Conservation (phyloP, 1,140 invertebrate species). For the Palaemon carinicauda region DNA sequence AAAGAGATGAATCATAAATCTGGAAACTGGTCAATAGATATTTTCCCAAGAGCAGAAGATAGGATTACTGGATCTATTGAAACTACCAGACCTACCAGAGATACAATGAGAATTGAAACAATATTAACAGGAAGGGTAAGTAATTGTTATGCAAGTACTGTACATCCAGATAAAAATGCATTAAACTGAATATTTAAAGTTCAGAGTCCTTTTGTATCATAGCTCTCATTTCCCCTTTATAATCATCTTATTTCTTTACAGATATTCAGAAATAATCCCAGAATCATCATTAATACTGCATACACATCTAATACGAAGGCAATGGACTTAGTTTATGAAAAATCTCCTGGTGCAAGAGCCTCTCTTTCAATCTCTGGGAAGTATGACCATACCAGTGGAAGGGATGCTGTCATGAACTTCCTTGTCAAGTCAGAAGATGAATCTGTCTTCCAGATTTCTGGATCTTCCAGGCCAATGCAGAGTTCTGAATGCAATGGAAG, state of each 20-base stretch:
- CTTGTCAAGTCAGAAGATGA: neutral
- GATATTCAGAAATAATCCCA: slow-evolving; percentile 4
- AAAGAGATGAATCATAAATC: neutral
- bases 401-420: slow-evolving; percentile 5
- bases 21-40: slow-evolving; percentile 15
- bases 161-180: too few species aligned
- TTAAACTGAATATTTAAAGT: too few species aligned
- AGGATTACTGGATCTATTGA: slow-evolving; percentile 6
- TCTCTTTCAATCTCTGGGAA: neutral
- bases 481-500: slow-evolving; percentile 9
- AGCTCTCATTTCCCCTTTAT: too few species aligned
- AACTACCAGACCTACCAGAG: neutral
- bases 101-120: neutral
- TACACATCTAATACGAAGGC: slow-evolving; percentile 1
- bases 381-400: slow-evolving; percentile 1
- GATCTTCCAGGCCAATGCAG: neutral
- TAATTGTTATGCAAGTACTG: neutral
- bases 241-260: neutral
- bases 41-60: slow-evolving; percentile 24
- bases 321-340: slow-evolving; percentile 23
- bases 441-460: slow-evolving; percentile 1
- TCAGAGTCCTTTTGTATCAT: too few species aligned
- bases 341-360: slow-evolving; percentile 9
- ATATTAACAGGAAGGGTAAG: slow-evolving; percentile 12
- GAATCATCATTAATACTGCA: neutral